A percentile compares a stretch with the other conserved stretches of the same genome.
These are phyloP conservation scores for Lophura nycthemera DNA, from an alignment of 2,113 vertebrate genomes.

Conservation along the genomic window DNA sequence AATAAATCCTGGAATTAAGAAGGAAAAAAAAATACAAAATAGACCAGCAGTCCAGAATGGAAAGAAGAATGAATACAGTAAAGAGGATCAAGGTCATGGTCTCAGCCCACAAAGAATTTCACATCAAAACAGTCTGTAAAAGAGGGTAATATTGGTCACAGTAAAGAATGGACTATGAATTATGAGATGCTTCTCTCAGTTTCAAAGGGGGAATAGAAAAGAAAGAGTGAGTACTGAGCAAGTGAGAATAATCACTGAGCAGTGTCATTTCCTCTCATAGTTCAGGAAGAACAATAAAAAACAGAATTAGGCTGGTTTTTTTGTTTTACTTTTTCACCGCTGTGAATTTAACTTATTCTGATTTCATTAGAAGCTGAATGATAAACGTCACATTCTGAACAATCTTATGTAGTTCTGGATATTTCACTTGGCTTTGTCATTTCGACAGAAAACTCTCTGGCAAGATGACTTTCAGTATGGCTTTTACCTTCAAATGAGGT, in stretches of 20 bases:
- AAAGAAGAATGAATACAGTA: not conserved
- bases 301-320: not conserved
- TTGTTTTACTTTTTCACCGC: not conserved
- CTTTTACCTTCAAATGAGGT: not conserved
- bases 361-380: not conserved
- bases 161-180: not conserved
- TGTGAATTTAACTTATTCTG: not conserved
- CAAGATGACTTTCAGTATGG: not conserved
- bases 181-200: not conserved
- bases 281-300: not conserved
- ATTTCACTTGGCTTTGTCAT: not conserved
- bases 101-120: not conserved
- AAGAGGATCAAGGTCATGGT: not conserved
- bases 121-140: not conserved
- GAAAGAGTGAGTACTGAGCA: not conserved
- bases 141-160: not conserved
- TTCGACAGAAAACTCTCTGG: not conserved
- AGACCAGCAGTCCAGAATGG: not conserved
- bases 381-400: not conserved
- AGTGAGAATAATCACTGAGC: not conserved
- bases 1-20: not conserved
- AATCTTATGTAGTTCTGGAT: not conserved
- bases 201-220: not conserved
- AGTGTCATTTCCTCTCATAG: not conserved
- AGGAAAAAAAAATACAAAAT: not conserved